Percentiles rank a stretch among this genome's conserved stretches.
These are phyloP conservation scores for Atta colombica DNA, from an alignment of 1,140 invertebrate genomes.

Conservation along the genomic window DNA sequence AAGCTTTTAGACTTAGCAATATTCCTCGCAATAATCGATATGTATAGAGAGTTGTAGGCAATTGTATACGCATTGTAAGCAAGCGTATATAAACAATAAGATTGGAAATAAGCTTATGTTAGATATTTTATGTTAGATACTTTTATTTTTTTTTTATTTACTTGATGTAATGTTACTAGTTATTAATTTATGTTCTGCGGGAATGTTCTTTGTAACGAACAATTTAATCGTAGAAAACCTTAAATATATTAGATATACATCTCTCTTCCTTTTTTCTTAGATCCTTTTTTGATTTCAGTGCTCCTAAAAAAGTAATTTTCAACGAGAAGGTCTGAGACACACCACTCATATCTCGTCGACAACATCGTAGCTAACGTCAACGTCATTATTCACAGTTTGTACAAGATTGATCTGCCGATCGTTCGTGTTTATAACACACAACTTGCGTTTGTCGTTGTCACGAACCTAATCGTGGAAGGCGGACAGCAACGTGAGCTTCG, in stretches of 20 bases:
- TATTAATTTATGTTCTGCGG: too few species aligned
- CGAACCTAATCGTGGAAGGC: constrained; percentile 54
- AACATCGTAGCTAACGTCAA: constrained; percentile 37
- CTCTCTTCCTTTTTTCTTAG: neutral
- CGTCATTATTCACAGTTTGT: constrained; percentile 47
- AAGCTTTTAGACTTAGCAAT: too few species aligned
- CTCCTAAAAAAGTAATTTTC: constrained; percentile 7
- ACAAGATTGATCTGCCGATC: constrained; percentile 42
- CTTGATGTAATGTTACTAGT: too few species aligned
- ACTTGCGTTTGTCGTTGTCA: constrained; percentile 41
- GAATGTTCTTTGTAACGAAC: neutral
- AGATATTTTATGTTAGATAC: too few species aligned
- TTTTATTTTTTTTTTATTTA: too few species aligned
- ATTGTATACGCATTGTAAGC: too few species aligned
- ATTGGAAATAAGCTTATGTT: too few species aligned
- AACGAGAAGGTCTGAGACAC: neutral
- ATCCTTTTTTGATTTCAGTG: neutral
- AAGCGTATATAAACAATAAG: too few species aligned
- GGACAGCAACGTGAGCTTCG: constrained; percentile 55
- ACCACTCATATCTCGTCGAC: constrained; percentile 32
- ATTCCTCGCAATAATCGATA: too few species aligned
- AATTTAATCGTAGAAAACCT: neutral
- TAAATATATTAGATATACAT: neutral
- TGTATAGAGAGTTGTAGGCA: too few species aligned
- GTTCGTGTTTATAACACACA: constrained; percentile 18